Evolutionary conservation across 2,797 vertebrate species (phyloP).

Genomic region (Takifugu rubripes): DNA sequence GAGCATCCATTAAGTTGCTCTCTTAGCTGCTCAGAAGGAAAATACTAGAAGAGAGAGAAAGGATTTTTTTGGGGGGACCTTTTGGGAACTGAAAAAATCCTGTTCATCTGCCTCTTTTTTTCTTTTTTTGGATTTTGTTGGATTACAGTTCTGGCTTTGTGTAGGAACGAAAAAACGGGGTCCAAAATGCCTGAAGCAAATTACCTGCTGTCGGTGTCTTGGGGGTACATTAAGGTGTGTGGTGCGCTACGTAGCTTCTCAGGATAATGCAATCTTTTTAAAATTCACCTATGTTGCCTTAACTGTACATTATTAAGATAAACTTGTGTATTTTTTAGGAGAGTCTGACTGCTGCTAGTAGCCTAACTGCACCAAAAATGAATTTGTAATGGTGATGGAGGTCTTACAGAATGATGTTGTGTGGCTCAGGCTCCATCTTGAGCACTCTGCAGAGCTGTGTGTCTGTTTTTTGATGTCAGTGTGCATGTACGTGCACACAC

Average conservation of each 20-base stretch:
- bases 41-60: constrained; percentile 41
- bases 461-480: constrained; percentile 27
- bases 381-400: constrained; percentile 16
- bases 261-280: constrained; percentile 34
- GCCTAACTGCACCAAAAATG: constrained; percentile 15
- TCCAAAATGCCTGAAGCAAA: constrained; percentile 99
- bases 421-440: constrained; percentile 67
- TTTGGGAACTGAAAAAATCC: constrained; percentile 54
- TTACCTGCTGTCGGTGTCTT: constrained; percentile 97
- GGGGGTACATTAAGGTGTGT: constrained; percentile 99
- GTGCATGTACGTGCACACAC: constrained; percentile 38
- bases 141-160: constrained; percentile 76
- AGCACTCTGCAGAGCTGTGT: constrained; percentile 65
- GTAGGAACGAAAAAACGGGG: constrained; percentile 72
- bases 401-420: constrained; percentile 52
- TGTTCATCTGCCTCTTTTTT: constrained; percentile 62
- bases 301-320: not conserved
- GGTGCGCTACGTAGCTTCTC: constrained; percentile 49
- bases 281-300: constrained; percentile 1
- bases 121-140: constrained; percentile 16
- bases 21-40: constrained; percentile 54
- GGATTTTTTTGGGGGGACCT: constrained; percentile 34
- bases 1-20: constrained; percentile 45
- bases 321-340: not conserved
- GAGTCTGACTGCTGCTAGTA: not conserved